These are phyloP conservation scores for Microcebus griseorufus DNA, from an alignment of 2,113 vertebrate genomes.

Conservation along the genomic window DNA sequence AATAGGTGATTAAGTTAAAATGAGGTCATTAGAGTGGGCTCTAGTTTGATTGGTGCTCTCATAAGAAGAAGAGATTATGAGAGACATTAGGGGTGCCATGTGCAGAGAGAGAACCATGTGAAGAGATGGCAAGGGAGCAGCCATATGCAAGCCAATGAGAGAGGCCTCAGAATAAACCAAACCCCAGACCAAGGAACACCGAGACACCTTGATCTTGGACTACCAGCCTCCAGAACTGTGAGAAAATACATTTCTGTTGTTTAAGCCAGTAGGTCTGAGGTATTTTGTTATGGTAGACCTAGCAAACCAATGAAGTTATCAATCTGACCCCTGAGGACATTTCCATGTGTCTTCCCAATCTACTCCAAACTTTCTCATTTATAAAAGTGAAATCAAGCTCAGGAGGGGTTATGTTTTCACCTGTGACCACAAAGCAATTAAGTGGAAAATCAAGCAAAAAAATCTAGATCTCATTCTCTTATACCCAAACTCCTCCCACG, in stretches of 20 bases:
- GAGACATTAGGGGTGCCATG: neutral
- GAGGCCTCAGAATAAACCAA: neutral
- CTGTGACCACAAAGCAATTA: neutral
- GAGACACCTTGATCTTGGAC: neutral
- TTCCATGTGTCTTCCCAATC: neutral
- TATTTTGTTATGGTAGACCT: neutral
- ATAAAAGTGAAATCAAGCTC: neutral
- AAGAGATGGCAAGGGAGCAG: neutral
- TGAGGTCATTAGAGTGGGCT: neutral
- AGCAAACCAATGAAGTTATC: neutral
- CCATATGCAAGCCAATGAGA: neutral
- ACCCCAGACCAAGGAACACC: neutral
- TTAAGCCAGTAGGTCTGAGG: neutral
- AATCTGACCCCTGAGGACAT: neutral
- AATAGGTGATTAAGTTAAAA: neutral
- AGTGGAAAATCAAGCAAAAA: neutral
- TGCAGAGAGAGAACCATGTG: neutral
- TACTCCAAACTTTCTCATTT: neutral
- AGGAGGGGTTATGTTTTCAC: neutral
- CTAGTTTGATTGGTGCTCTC: neutral
- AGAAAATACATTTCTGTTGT: constrained; percentile 2
- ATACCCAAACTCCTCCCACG: neutral
- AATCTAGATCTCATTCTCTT: neutral
- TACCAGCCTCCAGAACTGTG: neutral
- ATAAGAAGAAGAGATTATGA: neutral